Evolutionary conservation across 1,140 invertebrate species (phyloP), one percentile per base, ranked within the genome.

Genomic region (Monochamus saltuarius): DNA sequence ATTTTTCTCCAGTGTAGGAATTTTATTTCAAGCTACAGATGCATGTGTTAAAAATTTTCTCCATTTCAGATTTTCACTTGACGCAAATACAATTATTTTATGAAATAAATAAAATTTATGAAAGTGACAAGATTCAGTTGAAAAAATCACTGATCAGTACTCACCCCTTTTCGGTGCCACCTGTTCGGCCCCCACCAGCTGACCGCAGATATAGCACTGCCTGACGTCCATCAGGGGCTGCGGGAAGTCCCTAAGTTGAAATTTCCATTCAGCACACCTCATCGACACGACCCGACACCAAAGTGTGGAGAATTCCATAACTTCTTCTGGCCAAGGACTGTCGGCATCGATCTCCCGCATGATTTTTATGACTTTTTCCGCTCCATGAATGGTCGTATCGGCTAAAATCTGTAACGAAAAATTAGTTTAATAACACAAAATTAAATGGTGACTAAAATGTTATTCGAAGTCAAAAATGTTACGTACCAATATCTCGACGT

Each of bases 181-280:
- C 66, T 94, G 89, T 75, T 98, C 96, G 0, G 94, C 95, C 0
- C 92, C 97, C 50, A 90, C 86, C 1, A 99, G 75, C 67, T 87
- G 86, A 0, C 97, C 97, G 86, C 91, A 97, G 22, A 98, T 82
- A 59, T 88, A 87, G 68, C 97, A 83, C 49, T 89, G 84, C 62
- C 87, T 85, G 35, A 97, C 89, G 61, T 91, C 85, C 39, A 97
- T 79, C 75, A 96, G 83, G 1, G 94, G 91, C 71, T 97, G 94
- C 0, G 95, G 95, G 75, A 98, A 99, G 78, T 99, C 97, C n/a
- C 97, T 81, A 55, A 99, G 81, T 50, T 91, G 87, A 57, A 97
- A 85, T 66, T 89, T 89, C 89, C 93, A 95, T 68, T 89, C 87
- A 17, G 84, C 83, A 64, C 93, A 91, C 62, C 88, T 88, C 4